Percentiles rank a stretch among this genome's conserved stretches.
Conservation (phyloP, 2,113 vertebrate species). For the Ictidomys tridecemlineatus region DNA sequence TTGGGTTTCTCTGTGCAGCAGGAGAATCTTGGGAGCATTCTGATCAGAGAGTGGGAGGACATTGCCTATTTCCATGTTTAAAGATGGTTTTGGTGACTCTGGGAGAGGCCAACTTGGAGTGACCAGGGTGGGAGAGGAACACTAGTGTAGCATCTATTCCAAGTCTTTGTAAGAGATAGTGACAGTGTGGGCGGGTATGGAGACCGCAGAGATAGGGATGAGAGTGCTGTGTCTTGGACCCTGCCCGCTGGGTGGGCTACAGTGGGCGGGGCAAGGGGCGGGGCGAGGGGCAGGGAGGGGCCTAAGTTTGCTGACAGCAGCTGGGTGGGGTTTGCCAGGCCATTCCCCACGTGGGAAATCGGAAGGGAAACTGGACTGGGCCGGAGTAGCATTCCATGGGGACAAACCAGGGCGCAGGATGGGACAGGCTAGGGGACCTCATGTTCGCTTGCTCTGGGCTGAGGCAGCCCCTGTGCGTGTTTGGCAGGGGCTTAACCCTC, state of each 20-base stretch:
- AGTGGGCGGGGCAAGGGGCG: not conserved
- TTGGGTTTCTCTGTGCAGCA: not conserved
- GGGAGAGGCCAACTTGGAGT: not conserved
- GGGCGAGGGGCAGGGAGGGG: not conserved
- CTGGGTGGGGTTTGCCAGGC: not conserved
- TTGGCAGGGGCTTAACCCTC: constrained; percentile 81
- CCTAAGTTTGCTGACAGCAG: not conserved
- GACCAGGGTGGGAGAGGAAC: not conserved
- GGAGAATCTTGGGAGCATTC: not conserved
- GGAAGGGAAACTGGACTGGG: not conserved
- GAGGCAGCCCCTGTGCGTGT: constrained; percentile 74
- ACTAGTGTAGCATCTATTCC: not conserved
- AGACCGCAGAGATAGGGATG: not conserved
- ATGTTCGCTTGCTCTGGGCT: not conserved
- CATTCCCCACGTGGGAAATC: not conserved
- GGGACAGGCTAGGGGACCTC: not conserved
- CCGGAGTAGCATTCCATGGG: too few relatives aligned
- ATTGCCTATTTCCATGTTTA: not conserved
- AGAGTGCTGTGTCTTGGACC: not conserved
- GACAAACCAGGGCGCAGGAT: not conserved
- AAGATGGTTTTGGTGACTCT: not conserved
- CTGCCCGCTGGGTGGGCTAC: not conserved
- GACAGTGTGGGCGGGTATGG: too few relatives aligned
- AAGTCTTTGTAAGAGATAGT: not conserved
- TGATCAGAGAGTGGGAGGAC: not conserved